Evolutionary conservation across 2,113 vertebrate species (phyloP).

Genomic region (Phalacrocorax carbo): DNA sequence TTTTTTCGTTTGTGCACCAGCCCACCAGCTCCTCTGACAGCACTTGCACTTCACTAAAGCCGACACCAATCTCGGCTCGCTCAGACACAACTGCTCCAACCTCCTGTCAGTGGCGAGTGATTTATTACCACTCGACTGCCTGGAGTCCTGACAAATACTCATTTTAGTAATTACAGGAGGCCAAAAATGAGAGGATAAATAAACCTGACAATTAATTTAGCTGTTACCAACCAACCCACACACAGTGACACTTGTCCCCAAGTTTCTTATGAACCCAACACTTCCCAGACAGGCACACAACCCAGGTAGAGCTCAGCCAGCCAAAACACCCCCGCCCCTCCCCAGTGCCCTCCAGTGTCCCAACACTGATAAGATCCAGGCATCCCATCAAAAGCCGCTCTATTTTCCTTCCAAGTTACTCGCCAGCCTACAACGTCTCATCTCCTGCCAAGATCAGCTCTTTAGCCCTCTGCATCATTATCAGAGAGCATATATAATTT

Average conservation of each 20-base stretch:
- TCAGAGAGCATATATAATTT: constrained; percentile 32
- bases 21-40: not conserved
- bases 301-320: not conserved
- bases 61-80: not conserved
- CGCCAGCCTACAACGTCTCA: not conserved
- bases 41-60: not conserved
- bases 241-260: not conserved
- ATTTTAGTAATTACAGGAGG: constrained; percentile 1
- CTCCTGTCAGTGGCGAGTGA: not conserved
- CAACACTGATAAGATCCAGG: not conserved
- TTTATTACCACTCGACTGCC: constrained; percentile 8
- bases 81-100: not conserved
- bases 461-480: constrained; percentile 26
- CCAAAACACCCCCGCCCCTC: not conserved
- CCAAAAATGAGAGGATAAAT: constrained; percentile 7
- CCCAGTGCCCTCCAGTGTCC: not conserved
- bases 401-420: not conserved
- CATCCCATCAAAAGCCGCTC: not conserved
- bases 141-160: not conserved
- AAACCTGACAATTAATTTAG: not conserved
- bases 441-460: constrained; percentile 54
- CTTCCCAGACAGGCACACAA: not conserved
- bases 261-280: not conserved
- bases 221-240: not conserved
- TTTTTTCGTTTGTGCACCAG: not conserved